phyloP scores from a whole-genome alignment of 2,113 vertebrate genomes.

The Nycticorax nycticorax region DNA sequence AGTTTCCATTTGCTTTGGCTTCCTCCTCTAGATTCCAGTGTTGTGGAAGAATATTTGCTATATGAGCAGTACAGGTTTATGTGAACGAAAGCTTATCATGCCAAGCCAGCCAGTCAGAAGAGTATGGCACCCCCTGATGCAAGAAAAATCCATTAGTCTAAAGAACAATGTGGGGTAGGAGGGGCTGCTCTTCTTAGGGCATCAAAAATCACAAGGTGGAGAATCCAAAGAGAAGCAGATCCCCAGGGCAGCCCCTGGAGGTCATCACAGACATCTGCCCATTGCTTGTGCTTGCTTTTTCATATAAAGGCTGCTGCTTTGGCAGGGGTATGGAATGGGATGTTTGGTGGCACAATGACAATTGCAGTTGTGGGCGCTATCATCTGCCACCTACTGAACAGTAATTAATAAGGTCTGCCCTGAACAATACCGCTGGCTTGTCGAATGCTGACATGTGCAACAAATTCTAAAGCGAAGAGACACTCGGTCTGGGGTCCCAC shows the following conservation, averaged over 20 bases:
- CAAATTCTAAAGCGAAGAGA: conserved; percentile 25
- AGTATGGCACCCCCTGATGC: not conserved
- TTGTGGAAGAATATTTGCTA: not conserved
- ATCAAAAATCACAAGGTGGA: not conserved
- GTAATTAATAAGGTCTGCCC: conserved; percentile 27
- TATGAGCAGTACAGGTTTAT: not conserved
- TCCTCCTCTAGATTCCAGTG: not conserved
- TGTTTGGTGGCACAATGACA: not conserved
- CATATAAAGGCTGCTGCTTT: not conserved
- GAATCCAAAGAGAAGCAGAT: not conserved
- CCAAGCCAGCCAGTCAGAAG: not conserved
- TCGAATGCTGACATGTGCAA: not conserved
- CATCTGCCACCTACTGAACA: conserved; percentile 23
- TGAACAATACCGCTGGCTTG: not conserved
- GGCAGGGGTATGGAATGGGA: not conserved
- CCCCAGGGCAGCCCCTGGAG: not conserved
- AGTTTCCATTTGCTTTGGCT: conserved; percentile 23
- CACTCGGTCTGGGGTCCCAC: not conserved
- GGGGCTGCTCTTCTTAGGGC: not conserved
- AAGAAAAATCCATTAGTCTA: not conserved
- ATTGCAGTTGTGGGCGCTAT: not conserved
- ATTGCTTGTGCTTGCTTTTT: not conserved
- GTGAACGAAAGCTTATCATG: not conserved
- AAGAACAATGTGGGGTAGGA: not conserved
- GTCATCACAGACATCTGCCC: not conserved